Evolutionary conservation across 2,113 vertebrate genomes (phyloP), one percentile per base, ranked within the genome.

Genomic region (Macquaria australasica): DNA sequence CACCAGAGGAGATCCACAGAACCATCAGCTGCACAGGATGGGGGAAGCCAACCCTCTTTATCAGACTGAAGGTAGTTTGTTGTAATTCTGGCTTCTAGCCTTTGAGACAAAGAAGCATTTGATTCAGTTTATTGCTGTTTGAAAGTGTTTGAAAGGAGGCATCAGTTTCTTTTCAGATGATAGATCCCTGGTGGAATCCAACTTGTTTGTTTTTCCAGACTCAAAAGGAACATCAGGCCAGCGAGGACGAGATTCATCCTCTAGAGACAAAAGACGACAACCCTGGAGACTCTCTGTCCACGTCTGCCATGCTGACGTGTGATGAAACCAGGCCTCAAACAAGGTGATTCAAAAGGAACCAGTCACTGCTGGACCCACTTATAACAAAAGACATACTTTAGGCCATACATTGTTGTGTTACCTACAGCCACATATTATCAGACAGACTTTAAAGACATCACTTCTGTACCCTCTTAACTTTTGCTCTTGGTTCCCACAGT

Each of bases 1-100:
- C 90, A 0, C 18, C 86, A 0, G 89, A 86, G 55, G 83, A 88
- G 23, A 67, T 91, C 77, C 43, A 63, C 1, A 64, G 43, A 1
- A 25, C 3, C 48, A 0, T 68, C 2, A 4, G 53, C 37, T 0
- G 20, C 43, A 4, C 15, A 0, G 43, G 55, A 12, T n/a, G 10
- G 3, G 10, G 39, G 16, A 50, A 16, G 3, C 28, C 82, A 0
- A 55, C 80, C 0, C 2, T 93, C 67, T 87, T 58, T 64, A 68
- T 93, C 73, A 62, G 88, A 23, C 74, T 76, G 5, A 79, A 87
- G 91, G 91, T 89, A 28, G 18, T 34, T 10, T 0, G 31, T 6
- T 1, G 7, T 18, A 31, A 18, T 8, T 51, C 50, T 51, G 18
- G 2, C 2, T 4, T 0, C 50, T 18, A 18, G 3, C 16, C 48